Conservation (phyloP, 2,888 invertebrate species). For the Endotricha flammealis region DNA sequence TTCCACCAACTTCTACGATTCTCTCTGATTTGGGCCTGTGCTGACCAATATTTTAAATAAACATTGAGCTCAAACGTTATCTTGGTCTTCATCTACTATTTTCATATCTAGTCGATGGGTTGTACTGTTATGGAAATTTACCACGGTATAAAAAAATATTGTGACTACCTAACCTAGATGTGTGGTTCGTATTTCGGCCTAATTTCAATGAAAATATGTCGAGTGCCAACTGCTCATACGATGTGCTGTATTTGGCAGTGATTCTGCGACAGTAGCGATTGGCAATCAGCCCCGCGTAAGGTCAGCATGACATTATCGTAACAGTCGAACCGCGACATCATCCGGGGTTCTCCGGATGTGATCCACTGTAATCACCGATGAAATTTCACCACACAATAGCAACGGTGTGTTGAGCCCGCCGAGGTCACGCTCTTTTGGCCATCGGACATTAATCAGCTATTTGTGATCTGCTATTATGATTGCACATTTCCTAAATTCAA, state of each 20-base stretch:
- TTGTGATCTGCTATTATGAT: constrained; percentile 48
- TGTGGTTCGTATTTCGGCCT: too few relatives aligned
- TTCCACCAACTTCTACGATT: too few relatives aligned
- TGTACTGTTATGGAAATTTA: too few relatives aligned
- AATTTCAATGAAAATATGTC: too few relatives aligned
- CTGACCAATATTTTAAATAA: too few relatives aligned
- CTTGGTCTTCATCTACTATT: too few relatives aligned
- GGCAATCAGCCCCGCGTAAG: constrained; percentile 25
- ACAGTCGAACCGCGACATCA: constrained; percentile 65
- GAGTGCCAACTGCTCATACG: too few relatives aligned
- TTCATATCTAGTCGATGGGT: too few relatives aligned
- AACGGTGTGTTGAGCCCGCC: constrained; percentile 40
- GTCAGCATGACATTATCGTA: constrained; percentile 49
- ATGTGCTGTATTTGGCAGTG: constrained; percentile 18
- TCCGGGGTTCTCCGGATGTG: constrained; percentile 68
- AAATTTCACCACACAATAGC: constrained; percentile 71
- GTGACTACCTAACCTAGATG: too few relatives aligned
- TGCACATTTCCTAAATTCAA: constrained; percentile 48
- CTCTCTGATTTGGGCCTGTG: too few relatives aligned
- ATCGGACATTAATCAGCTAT: constrained; percentile 56
- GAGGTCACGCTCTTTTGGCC: constrained; percentile 65
- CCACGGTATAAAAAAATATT: too few relatives aligned
- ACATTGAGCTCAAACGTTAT: too few relatives aligned
- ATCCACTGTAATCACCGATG: constrained; percentile 69
- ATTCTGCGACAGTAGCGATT: constrained; percentile 7